Evolutionary conservation across 2,797 vertebrate genomes (phyloP), one percentile per base, ranked within the genome.

Genomic region (Hypotaenidia okinawae): DNA sequence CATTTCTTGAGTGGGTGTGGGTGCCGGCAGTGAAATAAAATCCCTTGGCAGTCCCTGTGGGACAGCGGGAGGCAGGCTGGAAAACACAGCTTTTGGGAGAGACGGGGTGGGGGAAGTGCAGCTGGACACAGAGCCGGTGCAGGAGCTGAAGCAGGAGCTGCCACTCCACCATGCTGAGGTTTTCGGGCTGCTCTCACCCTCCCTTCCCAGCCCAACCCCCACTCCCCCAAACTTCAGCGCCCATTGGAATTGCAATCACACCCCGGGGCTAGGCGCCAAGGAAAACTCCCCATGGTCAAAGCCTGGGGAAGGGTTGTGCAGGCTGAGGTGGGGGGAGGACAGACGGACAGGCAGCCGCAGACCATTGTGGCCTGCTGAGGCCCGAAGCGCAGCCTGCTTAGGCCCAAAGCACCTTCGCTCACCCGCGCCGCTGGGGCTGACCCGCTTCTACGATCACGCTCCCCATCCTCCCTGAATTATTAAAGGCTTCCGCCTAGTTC

Each of bases 1-100:
- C 85, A 95, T 96, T 93, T 74, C 83, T 94, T 84, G 94, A 95
- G 87, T 93, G 96, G 94, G 96, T 95, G 94, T 94, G 95, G 94
- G 94, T 96, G 80, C 91, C 4, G 59, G 45, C 61, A 77, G 76
- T 61, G 94, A 90, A 90, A 94, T 66, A 0, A 43, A 91, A 95
- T 95, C 90, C 69, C 51, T 83, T 37, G 0, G 76, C 89, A 81
- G 32, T 77, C 82, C 87, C 91, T 1, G 3, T 0, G 59, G 84
- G 70, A 87, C 43, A 39, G 64, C 13, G 0, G 79, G 39, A 96
- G 41, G 47, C 78, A 59, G 78, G 87, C 82, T 82, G 10, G 10
- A 73, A 95, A 96, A 90, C 77, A 82, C 25, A 74, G 78, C 61
- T 83, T 77, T 43, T 47, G 47, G 74, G 70, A 76, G 74, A 87